Conservation (phyloP, 1,140 invertebrate species). For the Bombyx mandarina region DNA sequence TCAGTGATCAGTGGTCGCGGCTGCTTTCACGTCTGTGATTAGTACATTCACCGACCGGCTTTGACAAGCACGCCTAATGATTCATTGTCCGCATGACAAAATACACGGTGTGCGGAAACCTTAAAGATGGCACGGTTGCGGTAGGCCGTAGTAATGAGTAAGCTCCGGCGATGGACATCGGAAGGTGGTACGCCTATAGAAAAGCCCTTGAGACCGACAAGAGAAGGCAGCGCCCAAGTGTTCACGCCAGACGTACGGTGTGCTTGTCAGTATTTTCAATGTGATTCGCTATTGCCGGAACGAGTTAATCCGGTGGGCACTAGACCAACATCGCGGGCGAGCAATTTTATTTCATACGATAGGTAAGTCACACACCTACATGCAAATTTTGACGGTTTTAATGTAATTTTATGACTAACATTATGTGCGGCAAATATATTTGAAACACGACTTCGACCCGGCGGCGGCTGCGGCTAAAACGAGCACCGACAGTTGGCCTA, state of each 20-base stretch:
- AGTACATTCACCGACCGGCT: constrained; percentile 54
- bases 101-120: constrained; percentile 20
- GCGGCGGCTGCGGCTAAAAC: constrained; percentile 63
- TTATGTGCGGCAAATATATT: constrained; percentile 42
- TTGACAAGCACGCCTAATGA: constrained; percentile 49
- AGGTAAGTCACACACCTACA: constrained; percentile 47
- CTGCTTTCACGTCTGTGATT: constrained; percentile 58
- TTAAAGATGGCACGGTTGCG: constrained; percentile 35
- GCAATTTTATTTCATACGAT: constrained; percentile 56
- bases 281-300: constrained; percentile 82
- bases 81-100: constrained; percentile 25
- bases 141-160: constrained; percentile 54
- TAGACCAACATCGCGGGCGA: constrained; percentile 68
- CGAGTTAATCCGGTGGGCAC: constrained; percentile 75
- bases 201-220: constrained; percentile 70
- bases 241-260: constrained; percentile 84
- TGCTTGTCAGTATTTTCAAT: constrained; percentile 87
- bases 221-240: constrained; percentile 76
- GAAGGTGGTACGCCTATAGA: constrained; percentile 74
- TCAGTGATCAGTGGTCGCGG: constrained; percentile 62
- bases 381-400: constrained; percentile 25
- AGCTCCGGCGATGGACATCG: constrained; percentile 73
- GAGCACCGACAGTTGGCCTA: constrained; percentile 61
- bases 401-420: constrained; percentile 37
- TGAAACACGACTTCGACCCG: constrained; percentile 41